Conservation (phyloP, 2,797 vertebrate genomes). For the Numenius phaeopus region DNA sequence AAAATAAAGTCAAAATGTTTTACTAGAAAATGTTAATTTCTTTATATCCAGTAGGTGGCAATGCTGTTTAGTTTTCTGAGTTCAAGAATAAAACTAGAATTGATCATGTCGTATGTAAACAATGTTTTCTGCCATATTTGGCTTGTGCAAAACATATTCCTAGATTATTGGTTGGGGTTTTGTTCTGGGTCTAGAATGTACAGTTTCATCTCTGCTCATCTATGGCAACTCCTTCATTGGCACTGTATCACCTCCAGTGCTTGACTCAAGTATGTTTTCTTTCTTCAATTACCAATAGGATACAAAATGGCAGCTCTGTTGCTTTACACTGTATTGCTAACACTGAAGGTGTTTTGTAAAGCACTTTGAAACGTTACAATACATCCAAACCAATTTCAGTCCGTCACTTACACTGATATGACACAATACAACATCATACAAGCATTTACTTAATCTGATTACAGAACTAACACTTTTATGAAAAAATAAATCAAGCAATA, state of each 20-base stretch:
- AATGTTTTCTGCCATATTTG: neutral
- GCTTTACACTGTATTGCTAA: neutral
- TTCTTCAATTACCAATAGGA: neutral
- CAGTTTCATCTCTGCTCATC: rapidly evolving
- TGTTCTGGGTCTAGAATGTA: neutral
- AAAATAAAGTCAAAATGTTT: neutral
- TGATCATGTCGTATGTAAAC: neutral
- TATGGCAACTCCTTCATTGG: neutral
- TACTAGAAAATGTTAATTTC: neutral
- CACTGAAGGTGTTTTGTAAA: neutral
- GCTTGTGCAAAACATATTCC: neutral
- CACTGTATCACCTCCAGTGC: neutral
- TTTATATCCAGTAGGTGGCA: constrained; percentile 79
- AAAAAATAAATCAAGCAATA: neutral
- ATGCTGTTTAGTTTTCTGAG: constrained; percentile 58
- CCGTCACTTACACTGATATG: neutral
- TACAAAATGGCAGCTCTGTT: neutral
- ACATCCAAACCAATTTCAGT: neutral
- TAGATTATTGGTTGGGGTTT: neutral
- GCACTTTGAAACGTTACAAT: neutral
- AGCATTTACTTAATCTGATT: neutral
- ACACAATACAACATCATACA: neutral
- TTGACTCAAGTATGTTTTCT: neutral
- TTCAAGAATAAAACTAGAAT: neutral
- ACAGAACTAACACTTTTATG: neutral